These are phyloP conservation scores for Sinotaia quadrata DNA, from an alignment of 2,888 invertebrate genomes.

Conservation along the genomic window DNA sequence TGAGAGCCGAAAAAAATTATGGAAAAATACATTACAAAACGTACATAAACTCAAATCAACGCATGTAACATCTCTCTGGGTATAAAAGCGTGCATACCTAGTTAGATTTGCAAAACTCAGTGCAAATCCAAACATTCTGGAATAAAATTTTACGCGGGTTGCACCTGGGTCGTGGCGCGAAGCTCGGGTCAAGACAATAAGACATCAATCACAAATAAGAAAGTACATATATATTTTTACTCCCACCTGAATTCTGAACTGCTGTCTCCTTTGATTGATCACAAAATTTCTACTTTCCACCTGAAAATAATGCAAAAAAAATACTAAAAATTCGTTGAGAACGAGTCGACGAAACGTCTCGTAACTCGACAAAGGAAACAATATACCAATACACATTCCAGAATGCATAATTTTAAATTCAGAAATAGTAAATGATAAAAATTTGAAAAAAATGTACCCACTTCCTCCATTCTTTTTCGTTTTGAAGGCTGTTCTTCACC, in stretches of 20 bases:
- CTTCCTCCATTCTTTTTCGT: slow-evolving; percentile 62
- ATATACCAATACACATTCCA: not conserved
- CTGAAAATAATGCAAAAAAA: slow-evolving; percentile 41
- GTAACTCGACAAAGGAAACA: slow-evolving; percentile 9
- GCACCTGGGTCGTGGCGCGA: slow-evolving; percentile 18
- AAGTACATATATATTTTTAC: no score
- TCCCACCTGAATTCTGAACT: slow-evolving; percentile 64
- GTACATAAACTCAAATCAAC: not conserved
- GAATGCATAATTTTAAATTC: not conserved
- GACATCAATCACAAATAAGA: slow-evolving; percentile 3
- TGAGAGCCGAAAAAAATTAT: slow-evolving; percentile 29
- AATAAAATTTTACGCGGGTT: not conserved
- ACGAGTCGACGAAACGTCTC: not conserved
- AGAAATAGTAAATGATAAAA: not conserved
- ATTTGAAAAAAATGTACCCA: slow-evolving; percentile 27
- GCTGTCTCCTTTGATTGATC: slow-evolving; percentile 51
- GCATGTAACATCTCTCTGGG: not conserved
- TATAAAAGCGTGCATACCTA: not conserved
- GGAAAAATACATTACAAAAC: not conserved
- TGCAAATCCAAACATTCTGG: not conserved
- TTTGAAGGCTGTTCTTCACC: slow-evolving; percentile 41
- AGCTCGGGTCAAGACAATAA: slow-evolving; percentile 23
- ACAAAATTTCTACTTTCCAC: slow-evolving; percentile 53
- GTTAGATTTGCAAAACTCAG: not conserved
- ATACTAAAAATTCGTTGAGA: not conserved